Evolutionary conservation across 2,888 invertebrate species (phyloP), one percentile per base, ranked within the genome.

Genomic region (Pristionchus japonicus): DNA sequence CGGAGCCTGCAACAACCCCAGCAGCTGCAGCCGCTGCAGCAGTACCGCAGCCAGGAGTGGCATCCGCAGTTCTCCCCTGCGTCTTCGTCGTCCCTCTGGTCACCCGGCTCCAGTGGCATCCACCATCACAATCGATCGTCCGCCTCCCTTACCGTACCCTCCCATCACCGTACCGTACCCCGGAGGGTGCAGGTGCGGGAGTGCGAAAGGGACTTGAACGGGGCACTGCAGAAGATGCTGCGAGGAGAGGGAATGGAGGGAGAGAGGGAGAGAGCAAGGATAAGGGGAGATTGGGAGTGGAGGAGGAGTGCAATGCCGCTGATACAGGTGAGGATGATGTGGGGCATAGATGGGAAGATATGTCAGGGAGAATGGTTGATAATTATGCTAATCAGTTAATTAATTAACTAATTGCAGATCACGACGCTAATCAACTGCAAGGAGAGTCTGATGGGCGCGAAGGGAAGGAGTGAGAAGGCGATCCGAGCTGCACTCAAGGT

Each of bases 401-500:
- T 49, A 2, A 34, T 31, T 40, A 43, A 82, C 67, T 84, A 13
- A 27, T 89, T 94, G 70, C 94, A 97, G 97, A 98, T 98, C 95
- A 97, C 98, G 93, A 97, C 97, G 91, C 96, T 98, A 95, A 97
- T 98, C 94, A 97, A 97, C 95, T 97, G 97, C 94, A 95, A 95
- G 96, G 96, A 96, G 89, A 94, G 94, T 87, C 93, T 96, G 91
- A 90, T 96, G 31, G 87, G 77, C 37, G 57, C 37, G 40, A 95
- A 96, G 95, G 94, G 95, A 57, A 95, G 95, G 88, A 95, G 96
- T 90, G 97, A 97, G 90, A 95, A 96, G 90, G 96, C 96, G 88
- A 95, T 96, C 88, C 96, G 96, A 91, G 97, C 97, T 40, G 97
- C 98, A 94, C 97, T 97, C 83, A 94, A 94, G 92, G 94, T 94